These are phyloP conservation scores for Bucco capensis DNA, from an alignment of 2,113 vertebrate species.

Conservation along the genomic window DNA sequence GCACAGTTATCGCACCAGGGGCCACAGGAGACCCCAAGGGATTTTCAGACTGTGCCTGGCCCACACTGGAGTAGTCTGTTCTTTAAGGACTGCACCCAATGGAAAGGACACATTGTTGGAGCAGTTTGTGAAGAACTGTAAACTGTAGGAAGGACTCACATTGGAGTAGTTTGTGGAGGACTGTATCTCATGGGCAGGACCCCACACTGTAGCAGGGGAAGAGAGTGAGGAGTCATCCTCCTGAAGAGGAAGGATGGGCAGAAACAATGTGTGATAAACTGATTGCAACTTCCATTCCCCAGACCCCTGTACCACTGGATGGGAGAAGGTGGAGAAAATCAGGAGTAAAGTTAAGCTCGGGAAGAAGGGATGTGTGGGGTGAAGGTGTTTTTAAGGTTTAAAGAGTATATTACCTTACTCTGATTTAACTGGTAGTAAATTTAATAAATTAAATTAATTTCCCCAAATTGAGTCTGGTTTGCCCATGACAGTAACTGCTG, in stretches of 20 bases:
- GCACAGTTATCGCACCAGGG: no score
- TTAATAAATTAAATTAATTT: not conserved
- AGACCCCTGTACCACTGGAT: not conserved
- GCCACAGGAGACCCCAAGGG: no score
- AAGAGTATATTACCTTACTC: not conserved
- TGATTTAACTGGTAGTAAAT: not conserved
- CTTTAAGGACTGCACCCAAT: not conserved
- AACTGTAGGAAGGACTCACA: no score
- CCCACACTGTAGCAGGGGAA: not conserved
- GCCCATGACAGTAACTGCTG: not conserved
- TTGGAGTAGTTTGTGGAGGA: not conserved
- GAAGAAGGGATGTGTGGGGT: not conserved
- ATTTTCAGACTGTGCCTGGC: no score
- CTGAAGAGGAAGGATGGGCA: not conserved
- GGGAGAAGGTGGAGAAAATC: not conserved
- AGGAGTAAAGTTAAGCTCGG: no score
- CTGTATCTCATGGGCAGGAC: not conserved
- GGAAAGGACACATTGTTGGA: no score
- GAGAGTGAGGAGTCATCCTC: not conserved
- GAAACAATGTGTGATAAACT: not conserved
- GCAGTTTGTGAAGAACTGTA: no score
- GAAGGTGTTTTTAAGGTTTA: not conserved
- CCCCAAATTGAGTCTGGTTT: not conserved
- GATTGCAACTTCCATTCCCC: not conserved
- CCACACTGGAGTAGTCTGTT: not conserved